Evolutionary conservation across 2,888 invertebrate species (phyloP).

Genomic region (Galeopsomyia nigrocyanea): DNA sequence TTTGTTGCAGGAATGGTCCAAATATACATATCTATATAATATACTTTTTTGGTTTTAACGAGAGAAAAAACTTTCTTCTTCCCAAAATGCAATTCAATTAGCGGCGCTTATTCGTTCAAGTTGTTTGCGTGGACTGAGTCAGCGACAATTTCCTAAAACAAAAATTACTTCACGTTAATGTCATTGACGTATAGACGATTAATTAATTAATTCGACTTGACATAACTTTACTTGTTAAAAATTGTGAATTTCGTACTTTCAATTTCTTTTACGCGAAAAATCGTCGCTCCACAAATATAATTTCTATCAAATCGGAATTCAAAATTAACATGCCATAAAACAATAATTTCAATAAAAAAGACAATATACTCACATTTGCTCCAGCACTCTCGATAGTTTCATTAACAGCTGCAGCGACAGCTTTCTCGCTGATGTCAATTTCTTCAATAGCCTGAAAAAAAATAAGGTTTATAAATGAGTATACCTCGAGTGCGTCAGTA

Average conservation of each 20-base stretch:
- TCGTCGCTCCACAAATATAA: no score
- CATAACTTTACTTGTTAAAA: no score
- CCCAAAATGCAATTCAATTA: constrained; percentile 67
- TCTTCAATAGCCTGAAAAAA: constrained; percentile 63
- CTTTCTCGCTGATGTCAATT: constrained; percentile 66
- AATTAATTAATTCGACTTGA: no score
- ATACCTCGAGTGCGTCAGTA: neutral
- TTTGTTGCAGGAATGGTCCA: constrained; percentile 69
- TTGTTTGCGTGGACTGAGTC: constrained; percentile 66
- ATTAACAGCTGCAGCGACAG: constrained; percentile 65
- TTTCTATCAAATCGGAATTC: neutral
- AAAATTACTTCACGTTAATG: constrained; percentile 31
- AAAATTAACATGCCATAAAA: no score
- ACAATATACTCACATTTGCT: constrained; percentile 60
- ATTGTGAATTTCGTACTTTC: no score
- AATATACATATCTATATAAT: constrained; percentile 69
- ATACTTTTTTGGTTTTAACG: constrained; percentile 68
- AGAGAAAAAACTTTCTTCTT: constrained; percentile 69
- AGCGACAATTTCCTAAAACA: constrained; percentile 65
- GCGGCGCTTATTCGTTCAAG: constrained; percentile 65
- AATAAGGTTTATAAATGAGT: constrained; percentile 7
- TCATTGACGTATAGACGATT: neutral
- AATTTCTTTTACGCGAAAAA: no score
- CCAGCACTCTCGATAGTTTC: constrained; percentile 63
- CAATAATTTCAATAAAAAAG: neutral